Base-by-base conservation (phyloP, 2,888 invertebrate genomes). In the Malachius bipustulatus region DNA sequence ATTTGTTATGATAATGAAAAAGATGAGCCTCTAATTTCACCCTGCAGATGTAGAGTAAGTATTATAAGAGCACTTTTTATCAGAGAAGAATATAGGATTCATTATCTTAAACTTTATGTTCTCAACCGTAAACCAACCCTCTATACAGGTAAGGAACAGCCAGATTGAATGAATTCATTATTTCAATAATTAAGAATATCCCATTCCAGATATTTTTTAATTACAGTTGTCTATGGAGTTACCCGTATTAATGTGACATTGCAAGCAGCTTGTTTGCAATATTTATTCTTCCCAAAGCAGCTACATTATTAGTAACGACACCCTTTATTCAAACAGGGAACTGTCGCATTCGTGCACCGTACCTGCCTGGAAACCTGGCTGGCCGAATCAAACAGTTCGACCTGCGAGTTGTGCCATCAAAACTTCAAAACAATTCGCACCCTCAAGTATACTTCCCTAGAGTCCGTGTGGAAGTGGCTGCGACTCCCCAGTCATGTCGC, bases 291-390 rank as follows among this genome's bases (percentile, higher is more conserved):
- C 13, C 6, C 12, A 19, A 16, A 11, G 14, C 6, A 26, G 6
- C 16, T 30, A 32, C n/a, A 19, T 14, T 16, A 4, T 36, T 15
- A 12, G n/a, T 35, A n/a, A 15, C n/a, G n/a, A n/a, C n/a, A n/a
- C n/a, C 64, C 12, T 59, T 65, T 63, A 44, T 41, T 57, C 47
- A 63, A 65, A 46, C 51, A 70, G 69, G 83, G 82, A 1, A 76
- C 79, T 2, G 75, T 82, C 44, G 82, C 81, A 1, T 67, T 77
- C 35, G 74, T 82, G 8, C 82, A 82, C 57, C 69, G 77, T 2
- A 70, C 71, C 38, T 84, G 83, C 54, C 60, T 83, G 46, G 82
- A 83, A 59, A 69, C 70, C 34, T 84, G 83, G 83, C 62, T 83
- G 26, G 78, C 79, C 2, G 78, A 80, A 53, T 76, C 78, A 2